Evolutionary conservation across 2,113 vertebrate genomes (phyloP), one percentile per base, ranked within the genome.

Genomic region (Corydoras sp.): DNA sequence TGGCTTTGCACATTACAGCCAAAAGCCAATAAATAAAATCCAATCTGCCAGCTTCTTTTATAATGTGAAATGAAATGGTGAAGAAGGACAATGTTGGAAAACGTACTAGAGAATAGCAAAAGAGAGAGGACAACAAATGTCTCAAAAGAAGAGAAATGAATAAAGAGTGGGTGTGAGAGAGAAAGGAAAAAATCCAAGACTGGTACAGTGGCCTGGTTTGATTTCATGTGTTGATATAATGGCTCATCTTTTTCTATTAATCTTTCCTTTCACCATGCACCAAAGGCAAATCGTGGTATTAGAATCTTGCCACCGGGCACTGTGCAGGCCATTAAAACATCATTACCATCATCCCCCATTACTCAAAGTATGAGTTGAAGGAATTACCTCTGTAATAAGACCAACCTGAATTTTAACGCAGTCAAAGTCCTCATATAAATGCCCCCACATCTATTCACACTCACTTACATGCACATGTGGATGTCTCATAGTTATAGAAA

Each of bases 371-470:
- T 85, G 80, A 83, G 83, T 81, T 56, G 18, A 83, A 87, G 83
- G 87, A 90, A 91, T 88, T 87, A 89, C 85, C 83, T 80, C 73
- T 62, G 78, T 88, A 91, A 90, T 88, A 86, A 89, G 85, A 87
- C 85, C 82, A 84, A 90, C 86, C 83, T 87, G 87, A 86, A 83
- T 81, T 74, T 77, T 24, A 71, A 30, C 65, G 66, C 51, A 69
- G 58, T 35, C 63, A 62, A 48, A 24, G 18, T 69, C 50, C 56
- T 67, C 66, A 67, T 61, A 74, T 70, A 70, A 18, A 74, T 68
- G 32, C 54, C 14, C 55, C 18, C 49, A 72, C 51, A 71, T 49
- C 53, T 15, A 72, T 9, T 9, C 24, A 4, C 69, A 68, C 69
- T 29, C 15, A 48, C 63, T 48, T 70, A 29, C 15, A 58, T 69